Evolutionary conservation across 2,113 vertebrate genomes (phyloP).

Genomic region (Aptenodytes forsteri): DNA sequence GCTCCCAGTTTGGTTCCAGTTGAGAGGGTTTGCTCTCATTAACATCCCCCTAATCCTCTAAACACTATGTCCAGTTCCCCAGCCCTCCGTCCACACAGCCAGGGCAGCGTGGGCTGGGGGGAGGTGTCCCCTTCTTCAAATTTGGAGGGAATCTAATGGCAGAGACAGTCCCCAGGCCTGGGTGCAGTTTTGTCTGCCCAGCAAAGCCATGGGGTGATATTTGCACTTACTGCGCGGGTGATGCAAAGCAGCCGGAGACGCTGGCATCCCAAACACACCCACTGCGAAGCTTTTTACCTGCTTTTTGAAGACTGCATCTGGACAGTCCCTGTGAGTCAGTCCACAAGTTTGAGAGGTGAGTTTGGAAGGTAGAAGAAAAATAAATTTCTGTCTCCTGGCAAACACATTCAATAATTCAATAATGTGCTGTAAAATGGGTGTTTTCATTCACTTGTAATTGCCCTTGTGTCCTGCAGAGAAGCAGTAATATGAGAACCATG

Average conservation of each 20-base stretch:
- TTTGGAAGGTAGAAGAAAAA: neutral
- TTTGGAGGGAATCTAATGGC: neutral
- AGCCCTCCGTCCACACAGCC: rapidly evolving
- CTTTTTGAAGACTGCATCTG: neutral
- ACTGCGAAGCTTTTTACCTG: rapidly evolving
- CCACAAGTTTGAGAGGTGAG: neutral
- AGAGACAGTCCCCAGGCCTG: too few relatives aligned
- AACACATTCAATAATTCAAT: neutral
- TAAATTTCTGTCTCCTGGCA: neutral
- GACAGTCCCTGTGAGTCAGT: neutral
- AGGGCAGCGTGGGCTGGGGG: rapidly evolving
- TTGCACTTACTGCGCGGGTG: neutral
- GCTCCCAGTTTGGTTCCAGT: neutral
- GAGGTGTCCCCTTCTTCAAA: neutral
- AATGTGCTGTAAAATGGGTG: neutral
- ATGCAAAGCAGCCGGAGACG: rapidly evolving
- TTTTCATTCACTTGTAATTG: neutral
- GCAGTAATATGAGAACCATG: neutral
- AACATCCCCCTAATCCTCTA: neutral
- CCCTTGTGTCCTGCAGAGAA: neutral
- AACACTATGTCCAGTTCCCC: neutral
- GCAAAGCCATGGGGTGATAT: rapidly evolving
- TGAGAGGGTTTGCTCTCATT: neutral
- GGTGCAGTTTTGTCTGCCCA: neutral
- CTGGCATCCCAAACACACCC: rapidly evolving